phyloP scores from a whole-genome alignment of 2,888 invertebrate genomes.

The Gymnosoma rotundatum region DNA sequence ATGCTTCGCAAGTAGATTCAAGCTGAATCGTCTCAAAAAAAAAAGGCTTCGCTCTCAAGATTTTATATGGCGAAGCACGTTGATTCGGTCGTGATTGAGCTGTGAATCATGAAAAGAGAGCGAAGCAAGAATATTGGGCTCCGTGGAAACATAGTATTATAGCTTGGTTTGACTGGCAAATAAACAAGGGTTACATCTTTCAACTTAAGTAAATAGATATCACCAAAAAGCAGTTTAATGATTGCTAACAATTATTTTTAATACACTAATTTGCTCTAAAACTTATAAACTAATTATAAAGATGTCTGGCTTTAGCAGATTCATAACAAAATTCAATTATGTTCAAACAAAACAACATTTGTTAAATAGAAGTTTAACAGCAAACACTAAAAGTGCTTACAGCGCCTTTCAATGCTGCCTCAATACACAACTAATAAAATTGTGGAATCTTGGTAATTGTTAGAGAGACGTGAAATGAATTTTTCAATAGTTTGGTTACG shows the following conservation, averaged over 20 bases:
- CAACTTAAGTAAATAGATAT: not conserved
- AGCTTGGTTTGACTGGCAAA: too few species aligned
- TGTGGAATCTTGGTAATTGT: constrained; percentile 73
- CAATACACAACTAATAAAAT: constrained; percentile 54
- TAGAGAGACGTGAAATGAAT: constrained; percentile 75
- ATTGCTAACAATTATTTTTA: constrained; percentile 1
- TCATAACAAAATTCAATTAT: constrained; percentile 41
- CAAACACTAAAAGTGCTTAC: not conserved
- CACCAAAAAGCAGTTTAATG: constrained; percentile 4
- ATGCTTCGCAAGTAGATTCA: too few species aligned
- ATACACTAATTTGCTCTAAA: not conserved
- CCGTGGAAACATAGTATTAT: too few species aligned
- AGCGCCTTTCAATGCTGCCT: constrained; percentile 38
- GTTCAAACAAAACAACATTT: not conserved
- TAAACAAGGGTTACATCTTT: not conserved
- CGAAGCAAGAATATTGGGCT: too few species aligned
- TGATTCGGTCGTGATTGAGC: too few species aligned
- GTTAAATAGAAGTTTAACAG: not conserved
- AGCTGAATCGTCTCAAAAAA: too few species aligned
- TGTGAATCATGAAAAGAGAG: too few species aligned
- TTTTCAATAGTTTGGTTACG: constrained; percentile 88
- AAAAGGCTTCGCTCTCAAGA: too few species aligned
- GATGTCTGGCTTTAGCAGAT: constrained; percentile 26
- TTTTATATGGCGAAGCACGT: too few species aligned
- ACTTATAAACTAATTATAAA: not conserved